Conservation (phyloP, 1,140 invertebrate genomes). For the Prorops nasuta region DNA sequence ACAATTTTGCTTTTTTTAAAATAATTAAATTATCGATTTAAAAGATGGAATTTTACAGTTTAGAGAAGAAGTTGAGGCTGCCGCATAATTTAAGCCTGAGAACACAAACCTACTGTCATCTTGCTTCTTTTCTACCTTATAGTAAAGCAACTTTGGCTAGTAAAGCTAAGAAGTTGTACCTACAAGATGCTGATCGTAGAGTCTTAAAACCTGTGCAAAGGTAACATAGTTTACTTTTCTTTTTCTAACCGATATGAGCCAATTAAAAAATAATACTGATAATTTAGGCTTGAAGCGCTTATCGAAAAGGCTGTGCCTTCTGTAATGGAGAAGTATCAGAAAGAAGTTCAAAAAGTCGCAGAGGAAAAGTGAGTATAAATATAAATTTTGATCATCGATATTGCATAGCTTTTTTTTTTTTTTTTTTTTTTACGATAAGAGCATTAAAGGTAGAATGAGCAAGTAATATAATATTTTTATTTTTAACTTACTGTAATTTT, state of each 20-base stretch:
- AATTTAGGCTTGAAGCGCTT: conserved; percentile 56
- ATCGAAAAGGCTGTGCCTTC: conserved; percentile 62
- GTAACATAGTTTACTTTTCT: conserved; percentile 30
- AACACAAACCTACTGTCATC: conserved; percentile 62
- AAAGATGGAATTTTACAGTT: conserved; percentile 49
- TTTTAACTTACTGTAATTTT: conserved; percentile 38
- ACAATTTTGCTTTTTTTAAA: neutral
- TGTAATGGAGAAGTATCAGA: conserved; percentile 60
- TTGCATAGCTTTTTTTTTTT: conserved; percentile 1
- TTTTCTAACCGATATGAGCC: too few relatives aligned
- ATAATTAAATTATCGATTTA: conserved; percentile 10
- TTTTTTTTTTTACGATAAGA: conserved; percentile 7
- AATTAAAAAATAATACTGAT: conserved; percentile 2
- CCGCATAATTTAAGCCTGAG: conserved; percentile 49
- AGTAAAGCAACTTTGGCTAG: conserved; percentile 69
- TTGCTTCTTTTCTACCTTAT: conserved; percentile 65
- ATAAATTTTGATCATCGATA: neutral
- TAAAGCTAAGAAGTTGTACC: conserved; percentile 65
- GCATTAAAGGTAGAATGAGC: conserved; percentile 13
- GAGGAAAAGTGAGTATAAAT: conserved; percentile 58
- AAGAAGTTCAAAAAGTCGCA: conserved; percentile 58
- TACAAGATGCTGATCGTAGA: conserved; percentile 62
- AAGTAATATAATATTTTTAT: conserved; percentile 7
- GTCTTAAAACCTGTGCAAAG: conserved; percentile 56
- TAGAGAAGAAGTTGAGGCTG: conserved; percentile 61